Percentiles rank a stretch among this genome's conserved stretches.
Evolutionary conservation across 1,140 invertebrate species (phyloP).

Genomic region (Drosophila biarmipes): DNA sequence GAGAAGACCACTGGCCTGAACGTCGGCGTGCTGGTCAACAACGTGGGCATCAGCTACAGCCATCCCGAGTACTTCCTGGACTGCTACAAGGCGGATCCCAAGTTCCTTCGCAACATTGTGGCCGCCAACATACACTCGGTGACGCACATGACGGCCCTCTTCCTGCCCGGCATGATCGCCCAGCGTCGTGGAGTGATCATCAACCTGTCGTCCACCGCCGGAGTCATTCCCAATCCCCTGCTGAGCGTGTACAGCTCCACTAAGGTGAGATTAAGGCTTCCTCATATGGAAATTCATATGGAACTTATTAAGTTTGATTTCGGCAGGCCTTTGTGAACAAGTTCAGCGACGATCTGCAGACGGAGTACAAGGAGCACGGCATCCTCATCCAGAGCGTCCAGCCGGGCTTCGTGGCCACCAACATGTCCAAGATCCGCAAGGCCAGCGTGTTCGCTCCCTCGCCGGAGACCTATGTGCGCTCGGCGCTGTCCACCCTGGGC

Average conservation of each 20-base stretch:
- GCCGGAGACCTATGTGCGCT: conserved; percentile 90
- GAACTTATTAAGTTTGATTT: background rate
- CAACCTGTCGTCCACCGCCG: conserved; percentile 95
- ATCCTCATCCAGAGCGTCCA: conserved; percentile 93
- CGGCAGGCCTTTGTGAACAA: conserved; percentile 92
- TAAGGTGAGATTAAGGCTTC: conserved; percentile 87
- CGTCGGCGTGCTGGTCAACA: conserved; percentile 97
- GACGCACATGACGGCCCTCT: conserved; percentile 92
- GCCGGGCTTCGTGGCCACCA: conserved; percentile 96
- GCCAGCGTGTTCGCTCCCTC: conserved; percentile 92
- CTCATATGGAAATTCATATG: background rate
- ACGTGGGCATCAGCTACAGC: conserved; percentile 96
- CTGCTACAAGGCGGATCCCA: conserved; percentile 86
- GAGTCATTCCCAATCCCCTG: conserved; percentile 92
- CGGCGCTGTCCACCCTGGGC: conserved; percentile 91
- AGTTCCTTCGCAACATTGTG: conserved; percentile 87
- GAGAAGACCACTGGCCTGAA: conserved; percentile 92
- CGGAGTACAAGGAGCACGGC: conserved; percentile 91
- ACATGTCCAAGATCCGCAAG: conserved; percentile 94
- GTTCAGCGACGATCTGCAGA: conserved; percentile 91
- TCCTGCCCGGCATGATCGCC: conserved; percentile 95
- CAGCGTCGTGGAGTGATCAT: conserved; percentile 94
- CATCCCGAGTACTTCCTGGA: conserved; percentile 94
- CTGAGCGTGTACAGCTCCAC: conserved; percentile 94
- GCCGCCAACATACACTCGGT: conserved; percentile 90